A percentile compares a stretch with the other conserved stretches of the same genome.
Evolutionary conservation across 2,797 vertebrate species (phyloP).

Genomic region (Pitangus sulphuratus): DNA sequence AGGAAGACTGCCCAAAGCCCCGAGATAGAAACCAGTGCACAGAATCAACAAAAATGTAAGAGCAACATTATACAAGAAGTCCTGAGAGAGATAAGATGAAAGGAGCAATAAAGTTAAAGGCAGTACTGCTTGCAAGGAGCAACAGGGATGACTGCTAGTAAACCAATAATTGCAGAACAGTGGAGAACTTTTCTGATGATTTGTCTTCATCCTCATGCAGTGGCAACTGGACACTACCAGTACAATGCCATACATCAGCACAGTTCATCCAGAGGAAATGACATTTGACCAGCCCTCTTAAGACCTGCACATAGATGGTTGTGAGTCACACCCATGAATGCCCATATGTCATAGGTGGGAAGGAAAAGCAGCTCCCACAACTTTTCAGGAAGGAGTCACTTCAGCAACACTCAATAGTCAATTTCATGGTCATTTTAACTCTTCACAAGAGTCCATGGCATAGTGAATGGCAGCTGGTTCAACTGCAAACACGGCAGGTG

Average conservation of each 20-base stretch:
- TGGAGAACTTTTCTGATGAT: neutral
- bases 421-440: neutral
- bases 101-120: neutral
- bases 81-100: neutral
- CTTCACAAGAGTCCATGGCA: neutral
- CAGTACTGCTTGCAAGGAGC: neutral
- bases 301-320: neutral
- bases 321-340: neutral
- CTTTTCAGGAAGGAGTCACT: neutral
- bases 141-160: neutral
- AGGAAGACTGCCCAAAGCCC: neutral
- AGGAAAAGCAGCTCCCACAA: neutral
- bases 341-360: neutral
- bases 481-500: neutral
- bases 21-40: neutral
- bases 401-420: neutral
- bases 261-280: neutral
- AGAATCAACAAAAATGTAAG: neutral
- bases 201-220: neutral
- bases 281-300: neutral
- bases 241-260: neutral
- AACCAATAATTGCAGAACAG: neutral
- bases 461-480: neutral
- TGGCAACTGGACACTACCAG: neutral
- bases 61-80: neutral